Conservation (phyloP, 92 coral and sea anemone species). For the Pocillopora meandrina region DNA sequence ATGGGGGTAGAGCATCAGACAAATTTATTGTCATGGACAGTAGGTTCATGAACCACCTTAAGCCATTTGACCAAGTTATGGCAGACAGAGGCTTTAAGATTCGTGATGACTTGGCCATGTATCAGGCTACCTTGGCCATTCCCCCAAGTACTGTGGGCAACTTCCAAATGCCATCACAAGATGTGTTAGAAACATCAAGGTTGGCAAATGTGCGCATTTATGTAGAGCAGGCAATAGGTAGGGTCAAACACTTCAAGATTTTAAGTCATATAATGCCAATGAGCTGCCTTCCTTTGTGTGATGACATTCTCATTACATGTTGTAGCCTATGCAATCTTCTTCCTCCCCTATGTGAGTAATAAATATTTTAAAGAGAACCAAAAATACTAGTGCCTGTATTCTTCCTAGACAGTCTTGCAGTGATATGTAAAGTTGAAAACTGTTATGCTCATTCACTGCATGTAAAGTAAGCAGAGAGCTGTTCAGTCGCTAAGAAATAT, state of each 20-base stretch:
- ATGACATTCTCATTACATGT: constrained; percentile 42
- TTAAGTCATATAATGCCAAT: constrained; percentile 47
- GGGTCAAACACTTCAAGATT: constrained; percentile 43
- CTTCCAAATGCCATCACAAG: constrained; percentile 47
- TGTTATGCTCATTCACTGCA: too few relatives aligned
- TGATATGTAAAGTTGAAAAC: too few relatives aligned
- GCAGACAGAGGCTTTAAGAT: constrained; percentile 62
- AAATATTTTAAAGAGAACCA: neutral
- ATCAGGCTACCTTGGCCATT: constrained; percentile 31
- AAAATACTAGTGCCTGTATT: too few relatives aligned
- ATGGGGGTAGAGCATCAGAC: constrained; percentile 61
- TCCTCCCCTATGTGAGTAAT: constrained; percentile 4
- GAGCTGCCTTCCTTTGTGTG: constrained; percentile 32
- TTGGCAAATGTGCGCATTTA: constrained; percentile 55
- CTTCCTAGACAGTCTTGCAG: too few relatives aligned
- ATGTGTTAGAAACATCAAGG: constrained; percentile 40
- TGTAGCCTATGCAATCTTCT: neutral
- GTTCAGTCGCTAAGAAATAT: too few relatives aligned
- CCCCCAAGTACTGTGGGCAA: constrained; percentile 41
- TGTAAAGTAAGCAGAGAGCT: too few relatives aligned
- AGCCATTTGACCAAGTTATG: constrained; percentile 58
- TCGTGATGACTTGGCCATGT: constrained; percentile 32
- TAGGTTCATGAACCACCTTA: constrained; percentile 16
- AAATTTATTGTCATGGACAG: constrained; percentile 46
- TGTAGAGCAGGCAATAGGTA: constrained; percentile 52